These are phyloP conservation scores for Drosophila recens DNA, from an alignment of 2,888 invertebrate species.

Conservation along the genomic window DNA sequence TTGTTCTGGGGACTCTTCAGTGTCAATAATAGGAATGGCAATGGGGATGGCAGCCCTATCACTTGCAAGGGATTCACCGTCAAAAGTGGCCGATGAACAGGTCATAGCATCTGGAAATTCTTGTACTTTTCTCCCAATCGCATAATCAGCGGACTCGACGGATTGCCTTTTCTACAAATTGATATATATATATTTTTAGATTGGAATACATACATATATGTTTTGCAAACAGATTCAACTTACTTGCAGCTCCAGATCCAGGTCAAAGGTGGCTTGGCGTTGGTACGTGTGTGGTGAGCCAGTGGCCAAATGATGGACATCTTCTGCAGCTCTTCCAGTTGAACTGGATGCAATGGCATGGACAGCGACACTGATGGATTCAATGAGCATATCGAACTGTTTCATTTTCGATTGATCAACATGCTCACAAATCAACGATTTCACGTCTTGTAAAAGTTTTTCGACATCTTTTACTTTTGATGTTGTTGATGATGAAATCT, in stretches of 20 bases:
- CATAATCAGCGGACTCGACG: neutral
- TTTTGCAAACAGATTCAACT: neutral
- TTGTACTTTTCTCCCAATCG: conserved; percentile 31
- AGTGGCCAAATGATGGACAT: neutral
- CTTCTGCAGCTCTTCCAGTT: neutral
- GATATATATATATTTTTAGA: too few species aligned
- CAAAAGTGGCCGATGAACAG: conserved; percentile 65
- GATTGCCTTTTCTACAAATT: conserved; percentile 36
- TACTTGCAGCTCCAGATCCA: conserved; percentile 56
- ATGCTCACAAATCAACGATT: conserved; percentile 36
- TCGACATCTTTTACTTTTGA: conserved; percentile 8
- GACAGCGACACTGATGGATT: conserved; percentile 25
- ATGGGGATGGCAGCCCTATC: conserved; percentile 15
- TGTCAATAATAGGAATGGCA: conserved; percentile 2
- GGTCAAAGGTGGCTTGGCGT: conserved; percentile 64
- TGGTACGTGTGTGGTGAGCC: conserved; percentile 43
- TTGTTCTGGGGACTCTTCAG: neutral
- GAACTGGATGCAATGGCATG: neutral
- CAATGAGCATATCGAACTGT: conserved; percentile 46
- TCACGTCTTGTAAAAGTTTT: conserved; percentile 41
- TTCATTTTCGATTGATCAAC: conserved; percentile 44
- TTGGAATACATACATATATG: neutral
- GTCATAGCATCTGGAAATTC: conserved; percentile 65
- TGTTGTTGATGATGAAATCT: neutral
- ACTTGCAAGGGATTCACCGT: conserved; percentile 47